phyloP scores from a whole-genome alignment of 2,113 vertebrate species.

The Triplophysa rosa region DNA sequence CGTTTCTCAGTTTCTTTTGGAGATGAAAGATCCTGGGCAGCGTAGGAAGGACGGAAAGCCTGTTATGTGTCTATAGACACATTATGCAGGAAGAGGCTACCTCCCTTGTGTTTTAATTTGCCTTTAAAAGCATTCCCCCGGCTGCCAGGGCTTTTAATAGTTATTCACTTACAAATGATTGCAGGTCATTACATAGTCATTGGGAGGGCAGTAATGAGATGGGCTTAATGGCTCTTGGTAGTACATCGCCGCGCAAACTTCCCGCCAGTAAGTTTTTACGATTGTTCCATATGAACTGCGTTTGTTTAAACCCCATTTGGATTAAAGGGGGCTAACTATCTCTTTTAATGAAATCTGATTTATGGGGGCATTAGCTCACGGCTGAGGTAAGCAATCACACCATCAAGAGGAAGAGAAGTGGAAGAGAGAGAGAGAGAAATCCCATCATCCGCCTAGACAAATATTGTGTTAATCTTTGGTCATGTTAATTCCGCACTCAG shows the following conservation, averaged over 20 bases:
- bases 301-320: conserved; percentile 72
- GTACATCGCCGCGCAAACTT: conserved; percentile 90
- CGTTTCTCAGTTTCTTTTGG: conserved; percentile 20
- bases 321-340: conserved; percentile 71
- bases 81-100: conserved; percentile 69
- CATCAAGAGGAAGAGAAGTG: conserved; percentile 45
- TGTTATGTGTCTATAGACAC: conserved; percentile 66
- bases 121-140: conserved; percentile 86
- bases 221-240: conserved; percentile 91
- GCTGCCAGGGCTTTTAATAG: conserved; percentile 92
- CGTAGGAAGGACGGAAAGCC: conserved; percentile 48
- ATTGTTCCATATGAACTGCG: conserved; percentile 74
- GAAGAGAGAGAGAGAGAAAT: conserved; percentile 42
- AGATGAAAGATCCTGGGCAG: conserved; percentile 45
- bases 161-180: conserved; percentile 95
- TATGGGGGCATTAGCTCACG: conserved; percentile 60
- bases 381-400: conserved; percentile 59
- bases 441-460: conserved; percentile 55
- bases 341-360: conserved; percentile 74
- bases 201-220: conserved; percentile 95
- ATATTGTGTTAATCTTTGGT: conserved; percentile 62
- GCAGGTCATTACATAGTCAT: conserved; percentile 97
- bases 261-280: conserved; percentile 90
- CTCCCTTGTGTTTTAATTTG: conserved; percentile 91
- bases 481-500: conserved; percentile 58